Conservation (phyloP, 2,797 vertebrate genomes). For the Poecilia velifera region DNA sequence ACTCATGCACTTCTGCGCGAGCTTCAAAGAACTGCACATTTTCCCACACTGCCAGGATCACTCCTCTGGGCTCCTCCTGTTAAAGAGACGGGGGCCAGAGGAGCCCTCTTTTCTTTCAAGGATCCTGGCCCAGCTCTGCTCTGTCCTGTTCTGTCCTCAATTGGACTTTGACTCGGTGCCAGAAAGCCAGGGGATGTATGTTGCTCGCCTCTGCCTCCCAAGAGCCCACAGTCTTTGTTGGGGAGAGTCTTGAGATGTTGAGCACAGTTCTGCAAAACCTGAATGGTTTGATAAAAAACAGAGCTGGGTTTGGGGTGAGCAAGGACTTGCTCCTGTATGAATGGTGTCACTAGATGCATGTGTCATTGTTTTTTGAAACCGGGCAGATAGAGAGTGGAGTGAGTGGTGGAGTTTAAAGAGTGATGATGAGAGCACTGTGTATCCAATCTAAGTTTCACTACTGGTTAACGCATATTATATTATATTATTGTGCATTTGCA, state of each 20-base stretch:
- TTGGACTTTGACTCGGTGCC: constrained; percentile 83
- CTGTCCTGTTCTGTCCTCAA: constrained; percentile 82
- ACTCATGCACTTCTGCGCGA: constrained; percentile 47
- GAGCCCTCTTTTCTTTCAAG: constrained; percentile 75
- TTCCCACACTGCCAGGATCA: constrained; percentile 87
- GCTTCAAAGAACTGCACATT: constrained; percentile 77
- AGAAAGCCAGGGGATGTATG: constrained; percentile 78
- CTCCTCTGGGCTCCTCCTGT: constrained; percentile 78
- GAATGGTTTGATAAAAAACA: constrained; percentile 53
- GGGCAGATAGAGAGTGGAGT: neutral
- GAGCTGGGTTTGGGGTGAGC: constrained; percentile 53
- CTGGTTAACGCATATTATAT: neutral
- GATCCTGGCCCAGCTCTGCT: constrained; percentile 72
- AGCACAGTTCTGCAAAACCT: constrained; percentile 69
- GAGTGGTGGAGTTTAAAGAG: neutral
- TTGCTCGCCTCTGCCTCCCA: constrained; percentile 77
- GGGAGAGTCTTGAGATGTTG: constrained; percentile 76
- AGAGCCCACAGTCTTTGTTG: constrained; percentile 72
- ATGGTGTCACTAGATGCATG: neutral
- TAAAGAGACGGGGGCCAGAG: constrained; percentile 70
- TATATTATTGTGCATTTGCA: neutral
- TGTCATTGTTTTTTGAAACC: neutral
- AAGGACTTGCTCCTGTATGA: constrained; percentile 39
- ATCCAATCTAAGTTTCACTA: neutral
- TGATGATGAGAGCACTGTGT: neutral